Evolutionary conservation across 2,113 vertebrate genomes (phyloP), one percentile per base, ranked within the genome.

Genomic region (Podarcis cretensis): DNA sequence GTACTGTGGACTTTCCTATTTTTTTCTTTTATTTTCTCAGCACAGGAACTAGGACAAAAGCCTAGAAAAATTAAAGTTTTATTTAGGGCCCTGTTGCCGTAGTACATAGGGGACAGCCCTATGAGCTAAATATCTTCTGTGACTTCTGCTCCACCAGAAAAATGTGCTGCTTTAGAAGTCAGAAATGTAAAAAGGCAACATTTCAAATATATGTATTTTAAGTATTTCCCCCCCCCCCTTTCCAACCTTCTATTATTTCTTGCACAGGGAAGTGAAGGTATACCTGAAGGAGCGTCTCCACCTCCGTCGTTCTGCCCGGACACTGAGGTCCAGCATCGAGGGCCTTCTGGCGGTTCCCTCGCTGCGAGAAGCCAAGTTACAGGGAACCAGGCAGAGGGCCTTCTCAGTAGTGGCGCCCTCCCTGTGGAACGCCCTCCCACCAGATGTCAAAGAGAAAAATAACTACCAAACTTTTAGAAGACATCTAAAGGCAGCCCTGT

Each of bases 21-120:
- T 12, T 65, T 85, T 65, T 5, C 84, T 57, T 85, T 37, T 14
- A 37, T 6, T 63, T 71, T 35, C 18, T 74, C 14, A 40, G 40
- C 13, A 27, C 14, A 23, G 25, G 10, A 87, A 1, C 12, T 5
- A 54, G 14, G 43, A 13, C 48, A 73, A 89, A 89, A 89, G 9
- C 2, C 82, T 87, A 78, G 59, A n/a, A 87, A 57, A 94, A 83
- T 89, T 73, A 90, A 87, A 84, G 32, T 90, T 91, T 80, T 92
- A 73, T 89, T 87, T 92, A 84, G 7, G 23, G 20, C 27, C 18
- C 54, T n/a, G 35, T 68, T 74, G 54, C 6, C 57, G 25, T 27
- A 74, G 21, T 43, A 81, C 10, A 12, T 20, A 74, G 32, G 12
- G 59, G 25, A 54, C 35, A 27, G 25, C 57, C 40, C 23, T 75